Conservation (phyloP, 2,888 invertebrate species). For the Unio delphinus region DNA sequence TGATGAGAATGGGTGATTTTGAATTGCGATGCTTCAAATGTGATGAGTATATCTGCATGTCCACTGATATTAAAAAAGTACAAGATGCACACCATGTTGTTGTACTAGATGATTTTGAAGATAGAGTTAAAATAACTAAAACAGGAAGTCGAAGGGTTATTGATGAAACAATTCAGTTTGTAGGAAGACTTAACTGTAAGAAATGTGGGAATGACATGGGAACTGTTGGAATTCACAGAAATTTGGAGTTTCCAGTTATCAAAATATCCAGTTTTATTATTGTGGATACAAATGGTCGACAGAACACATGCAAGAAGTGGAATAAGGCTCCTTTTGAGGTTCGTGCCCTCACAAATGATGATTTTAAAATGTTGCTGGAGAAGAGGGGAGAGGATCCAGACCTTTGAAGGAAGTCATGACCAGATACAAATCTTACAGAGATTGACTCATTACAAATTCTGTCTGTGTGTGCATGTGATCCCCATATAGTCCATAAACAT, state of each 20-base stretch:
- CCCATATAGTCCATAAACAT: no score
- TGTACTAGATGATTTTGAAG: constrained; percentile 22
- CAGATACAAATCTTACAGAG: no score
- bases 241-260: constrained; percentile 43
- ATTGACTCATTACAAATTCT: no score
- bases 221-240: constrained; percentile 33
- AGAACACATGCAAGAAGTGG: constrained; percentile 45
- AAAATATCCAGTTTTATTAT: constrained; percentile 46
- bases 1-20: constrained; percentile 40
- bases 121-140: constrained; percentile 22
- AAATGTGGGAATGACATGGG: constrained; percentile 48
- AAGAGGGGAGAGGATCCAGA: constrained; percentile 3
- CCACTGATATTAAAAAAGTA: constrained; percentile 53
- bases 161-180: constrained; percentile 28
- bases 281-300: constrained; percentile 38
- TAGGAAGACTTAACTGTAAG: constrained; percentile 45
- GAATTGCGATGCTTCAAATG: constrained; percentile 60
- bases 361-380: constrained; percentile 26
- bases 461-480: no score
- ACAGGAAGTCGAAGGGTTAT: constrained; percentile 12
- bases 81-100: constrained; percentile 56
- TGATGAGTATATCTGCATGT: constrained; percentile 51
- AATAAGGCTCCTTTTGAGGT: constrained; percentile 44
- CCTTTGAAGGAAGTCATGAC: no score
- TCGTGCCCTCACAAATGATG: constrained; percentile 26